A percentile compares a stretch with the other conserved stretches of the same genome.
Conservation (phyloP, 2,888 invertebrate species). For the Calameuta pallipes region DNA sequence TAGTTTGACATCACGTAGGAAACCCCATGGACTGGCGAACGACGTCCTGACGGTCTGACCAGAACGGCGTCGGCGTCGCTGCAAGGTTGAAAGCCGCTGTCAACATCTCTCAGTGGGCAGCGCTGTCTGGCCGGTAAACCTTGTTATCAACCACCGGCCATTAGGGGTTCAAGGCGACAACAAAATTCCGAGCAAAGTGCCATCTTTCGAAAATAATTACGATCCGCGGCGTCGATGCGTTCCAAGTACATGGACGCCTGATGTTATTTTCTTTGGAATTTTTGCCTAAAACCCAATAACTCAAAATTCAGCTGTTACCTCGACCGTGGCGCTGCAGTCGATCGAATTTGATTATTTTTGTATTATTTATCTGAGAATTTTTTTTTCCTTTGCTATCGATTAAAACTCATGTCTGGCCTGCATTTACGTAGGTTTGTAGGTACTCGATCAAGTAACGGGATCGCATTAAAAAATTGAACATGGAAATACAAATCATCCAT, state of each 20-base stretch:
- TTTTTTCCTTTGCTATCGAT: too few relatives aligned
- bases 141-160: conserved; percentile 66
- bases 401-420: too few relatives aligned
- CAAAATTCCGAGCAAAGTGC: conserved; percentile 65
- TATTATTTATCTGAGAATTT: too few relatives aligned
- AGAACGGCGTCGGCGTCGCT: conserved; percentile 29
- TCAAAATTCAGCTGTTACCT: too few relatives aligned
- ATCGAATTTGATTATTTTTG: too few relatives aligned
- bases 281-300: too few relatives aligned
- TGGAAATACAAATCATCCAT: conserved; percentile 61
- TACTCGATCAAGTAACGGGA: conserved; percentile 10
- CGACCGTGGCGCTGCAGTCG: too few relatives aligned
- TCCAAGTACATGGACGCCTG: too few relatives aligned
- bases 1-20: too few relatives aligned
- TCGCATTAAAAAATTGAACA: conserved; percentile 57
- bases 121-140: conserved; percentile 61
- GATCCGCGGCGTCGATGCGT: conserved; percentile 55
- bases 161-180: conserved; percentile 63
- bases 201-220: conserved; percentile 65
- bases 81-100: conserved; percentile 65
- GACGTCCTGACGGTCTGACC: conserved; percentile 15
- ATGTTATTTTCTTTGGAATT: too few relatives aligned
- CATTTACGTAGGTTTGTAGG: too few relatives aligned
- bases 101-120: conserved; percentile 65
- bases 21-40: background rate